Evolutionary conservation across 2,113 vertebrate species (phyloP).

Genomic region (Mobula birostris): DNA sequence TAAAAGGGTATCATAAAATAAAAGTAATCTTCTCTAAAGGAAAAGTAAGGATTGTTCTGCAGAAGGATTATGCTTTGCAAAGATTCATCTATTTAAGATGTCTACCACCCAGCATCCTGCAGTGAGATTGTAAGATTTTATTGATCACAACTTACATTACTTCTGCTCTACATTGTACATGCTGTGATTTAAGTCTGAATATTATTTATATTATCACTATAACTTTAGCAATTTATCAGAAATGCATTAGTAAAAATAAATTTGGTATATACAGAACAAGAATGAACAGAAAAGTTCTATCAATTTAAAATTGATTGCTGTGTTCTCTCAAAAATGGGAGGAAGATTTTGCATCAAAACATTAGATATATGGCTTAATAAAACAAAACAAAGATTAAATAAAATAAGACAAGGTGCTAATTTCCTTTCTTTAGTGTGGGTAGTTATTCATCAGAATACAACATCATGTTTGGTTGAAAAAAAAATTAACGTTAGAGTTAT

Average conservation of each 20-base stretch:
- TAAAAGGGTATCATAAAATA: slow-evolving; percentile 2
- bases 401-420: not conserved
- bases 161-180: not conserved
- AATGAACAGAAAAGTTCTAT: not conserved
- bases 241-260: not conserved
- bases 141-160: not conserved
- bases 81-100: not conserved
- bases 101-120: not conserved
- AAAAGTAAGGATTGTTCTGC: not conserved
- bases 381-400: not conserved
- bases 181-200: not conserved
- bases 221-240: not conserved
- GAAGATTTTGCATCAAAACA: not conserved
- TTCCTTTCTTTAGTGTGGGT: not conserved
- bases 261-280: not conserved
- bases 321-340: not conserved
- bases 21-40: not conserved
- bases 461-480: not conserved
- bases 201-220: not conserved
- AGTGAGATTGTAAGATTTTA: not conserved
- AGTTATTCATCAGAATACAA: not conserved
- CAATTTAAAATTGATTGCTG: not conserved
- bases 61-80: not conserved
- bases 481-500: not conserved
- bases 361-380: not conserved